Evolutionary conservation across 2,888 invertebrate genomes (phyloP).

Genomic region (Diloba caeruleocephala): DNA sequence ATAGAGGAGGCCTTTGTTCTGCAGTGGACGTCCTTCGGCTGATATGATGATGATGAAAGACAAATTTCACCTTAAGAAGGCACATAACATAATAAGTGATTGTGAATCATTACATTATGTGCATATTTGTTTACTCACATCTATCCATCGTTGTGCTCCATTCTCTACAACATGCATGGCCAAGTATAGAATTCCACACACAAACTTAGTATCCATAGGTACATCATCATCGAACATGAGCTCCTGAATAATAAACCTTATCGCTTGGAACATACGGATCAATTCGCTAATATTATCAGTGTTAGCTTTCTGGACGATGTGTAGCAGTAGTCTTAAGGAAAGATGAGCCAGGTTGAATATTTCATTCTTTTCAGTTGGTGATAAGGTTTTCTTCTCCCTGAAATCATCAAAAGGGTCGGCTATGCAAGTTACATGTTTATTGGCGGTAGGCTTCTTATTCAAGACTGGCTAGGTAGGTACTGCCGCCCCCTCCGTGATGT

Average conservation of each 20-base stretch:
- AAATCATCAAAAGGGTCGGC: conserved; percentile 29
- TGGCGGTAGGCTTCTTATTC: too few relatives aligned
- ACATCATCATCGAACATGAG: conserved; percentile 84
- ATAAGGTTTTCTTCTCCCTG: conserved; percentile 61
- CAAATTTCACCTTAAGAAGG: too few relatives aligned
- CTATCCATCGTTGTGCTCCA: conserved; percentile 68
- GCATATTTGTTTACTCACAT: conserved; percentile 72
- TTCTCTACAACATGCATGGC: conserved; percentile 79
- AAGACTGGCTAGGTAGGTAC: too few relatives aligned
- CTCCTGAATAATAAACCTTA: conserved; percentile 61
- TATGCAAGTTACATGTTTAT: too few relatives aligned
- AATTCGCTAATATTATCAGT: conserved; percentile 49
- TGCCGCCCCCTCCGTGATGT: too few relatives aligned
- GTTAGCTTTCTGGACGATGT: conserved; percentile 70
- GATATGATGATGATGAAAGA: too few relatives aligned
- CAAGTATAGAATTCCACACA: conserved; percentile 89
- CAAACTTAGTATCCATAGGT: conserved; percentile 91
- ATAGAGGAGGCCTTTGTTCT: too few relatives aligned
- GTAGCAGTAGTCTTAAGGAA: conserved; percentile 68
- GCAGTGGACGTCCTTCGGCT: too few relatives aligned
- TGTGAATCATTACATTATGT: too few relatives aligned
- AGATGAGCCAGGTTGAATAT: conserved; percentile 72
- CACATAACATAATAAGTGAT: too few relatives aligned
- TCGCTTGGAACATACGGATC: conserved; percentile 48
- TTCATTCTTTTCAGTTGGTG: conserved; percentile 78